Base-by-base conservation (phyloP, 2,113 vertebrate genomes). In the Laticauda colubrina region DNA sequence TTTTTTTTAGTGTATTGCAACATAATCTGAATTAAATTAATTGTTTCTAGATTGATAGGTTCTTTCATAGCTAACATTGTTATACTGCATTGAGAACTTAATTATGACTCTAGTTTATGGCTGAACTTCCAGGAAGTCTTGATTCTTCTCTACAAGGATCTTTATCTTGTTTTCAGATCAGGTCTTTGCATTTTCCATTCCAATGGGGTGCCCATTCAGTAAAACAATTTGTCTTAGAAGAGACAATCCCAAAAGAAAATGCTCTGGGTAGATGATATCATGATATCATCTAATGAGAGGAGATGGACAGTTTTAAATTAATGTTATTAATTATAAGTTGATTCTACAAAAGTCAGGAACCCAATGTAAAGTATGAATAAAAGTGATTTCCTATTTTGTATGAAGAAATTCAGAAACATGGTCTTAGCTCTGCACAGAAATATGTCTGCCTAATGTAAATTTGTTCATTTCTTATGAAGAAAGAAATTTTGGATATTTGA, bases 21-120 rank as follows among this genome's bases (percentile, higher is more conserved):
- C 89, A 95, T 56, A 15, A 39, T 23, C 48, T 87, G 92, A 91
- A 95, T 92, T 81, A 3, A 95, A 53, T 81, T 95, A 3, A 95
- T 94, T 95, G 2, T 91, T 96, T 95, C 26, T 86, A 91, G 87
- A 23, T n/a, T 94, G 90, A 91, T 92, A 92, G 89, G 89, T 12
- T 93, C 18, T 90, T 89, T 86, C 81, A 21, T 57, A 64, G 86
- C 14, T 48, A 90, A 18, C 45, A 21, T 10, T 90, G 69, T 53
- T 59, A 93, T 34, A 21, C 21, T 54, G 88, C 64, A 56, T 54
- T 23, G 91, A 90, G 59, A 57, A 94, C 90, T 64, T 39, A 69
- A 92, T 34, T 91, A 23, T 81, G 69, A 39, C 69, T 39, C 15
- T 81, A 39, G 69, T 81, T 18, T 81, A 81, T 81, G 34, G n/a